Evolutionary conservation across 2,113 vertebrate genomes (phyloP), one percentile per base, ranked within the genome.

Genomic region (Marmota monax): DNA sequence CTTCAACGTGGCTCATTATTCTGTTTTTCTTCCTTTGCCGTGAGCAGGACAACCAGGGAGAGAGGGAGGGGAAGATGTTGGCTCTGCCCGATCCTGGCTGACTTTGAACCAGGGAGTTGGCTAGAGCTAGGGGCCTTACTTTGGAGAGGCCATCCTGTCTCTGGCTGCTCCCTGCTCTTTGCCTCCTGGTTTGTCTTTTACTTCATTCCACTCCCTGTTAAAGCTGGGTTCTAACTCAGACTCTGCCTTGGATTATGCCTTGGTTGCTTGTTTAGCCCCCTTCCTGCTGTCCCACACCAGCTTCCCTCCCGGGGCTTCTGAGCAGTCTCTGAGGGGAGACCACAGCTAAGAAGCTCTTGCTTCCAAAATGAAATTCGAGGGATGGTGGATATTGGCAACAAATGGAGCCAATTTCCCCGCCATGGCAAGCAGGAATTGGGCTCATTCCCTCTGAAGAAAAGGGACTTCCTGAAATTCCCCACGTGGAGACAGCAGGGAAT

Each of bases 21-120:
- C 86, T 94, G 97, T 88, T 98, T 98, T 97, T 93, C 93, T 94
- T 96, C 77, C 89, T 97, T 63, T 94, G 61, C 77, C 95, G 96
- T 86, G 80, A 85, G 53, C 58, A 88, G 80, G 82, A 83, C 90
- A 74, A 91, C 29, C n/a, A 83, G 94, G 85, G 96, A 76, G n/a
- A 74, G 82, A 42, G 88, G 23, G 63, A 37, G 58, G 17, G 5
- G 4, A 90, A 95, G 92, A 73, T 23, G 56, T 95, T 78, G 92
- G 25, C 67, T 94, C 90, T 93, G 29, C 39, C 32, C 85, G 84
- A 20, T 63, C 56, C 84, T 23, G 29, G 69, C 91, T 1, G 0
- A 53, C 45, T 92, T 98, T 84, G 0, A 0, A 53, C 98, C 65
- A 73, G 37, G 8, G 94, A 88, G 92, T 97, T 98, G 83, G 96